A percentile compares a stretch with the other conserved stretches of the same genome.
These are phyloP conservation scores for Trisateles emortualis DNA, from an alignment of 2,888 invertebrate species.

Conservation along the genomic window DNA sequence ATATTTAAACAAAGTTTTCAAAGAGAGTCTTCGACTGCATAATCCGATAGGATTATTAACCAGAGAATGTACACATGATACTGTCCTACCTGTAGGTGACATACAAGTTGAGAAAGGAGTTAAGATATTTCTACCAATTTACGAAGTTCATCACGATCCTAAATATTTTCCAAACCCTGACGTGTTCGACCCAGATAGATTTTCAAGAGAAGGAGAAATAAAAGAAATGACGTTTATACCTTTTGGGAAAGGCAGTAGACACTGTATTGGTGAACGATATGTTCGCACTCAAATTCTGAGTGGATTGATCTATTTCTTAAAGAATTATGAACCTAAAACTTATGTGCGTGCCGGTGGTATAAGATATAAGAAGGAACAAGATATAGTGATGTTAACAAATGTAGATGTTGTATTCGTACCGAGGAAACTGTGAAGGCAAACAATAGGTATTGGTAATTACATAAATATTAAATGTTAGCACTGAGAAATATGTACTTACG, in stretches of 20 bases:
- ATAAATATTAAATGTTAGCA: too few relatives aligned
- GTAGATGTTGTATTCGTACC: conserved; percentile 29
- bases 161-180: conserved; percentile 75
- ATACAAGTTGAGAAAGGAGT: conserved; percentile 4
- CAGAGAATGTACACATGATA: conserved; percentile 54
- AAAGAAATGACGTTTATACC: conserved; percentile 67
- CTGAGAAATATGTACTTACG: too few relatives aligned
- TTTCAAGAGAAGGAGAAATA: conserved; percentile 51
- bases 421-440: neutral
- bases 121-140: conserved; percentile 61
- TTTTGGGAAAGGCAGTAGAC: conserved; percentile 77
- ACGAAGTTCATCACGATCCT: conserved; percentile 72
- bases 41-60: conserved; percentile 63
- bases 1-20: conserved; percentile 63
- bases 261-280: conserved; percentile 73
- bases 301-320: conserved; percentile 56
- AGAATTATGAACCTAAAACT: conserved; percentile 54
- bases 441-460: too few relatives aligned
- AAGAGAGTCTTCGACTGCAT: conserved; percentile 61
- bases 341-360: conserved; percentile 48
- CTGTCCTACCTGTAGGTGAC: neutral
- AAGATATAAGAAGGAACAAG: conserved; percentile 51
- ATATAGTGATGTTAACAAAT: conserved; percentile 59
- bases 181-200: conserved; percentile 75
- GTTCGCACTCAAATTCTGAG: conserved; percentile 60